Conservation (phyloP, 1,140 invertebrate species). For the Conopomorpha cramerella region DNA sequence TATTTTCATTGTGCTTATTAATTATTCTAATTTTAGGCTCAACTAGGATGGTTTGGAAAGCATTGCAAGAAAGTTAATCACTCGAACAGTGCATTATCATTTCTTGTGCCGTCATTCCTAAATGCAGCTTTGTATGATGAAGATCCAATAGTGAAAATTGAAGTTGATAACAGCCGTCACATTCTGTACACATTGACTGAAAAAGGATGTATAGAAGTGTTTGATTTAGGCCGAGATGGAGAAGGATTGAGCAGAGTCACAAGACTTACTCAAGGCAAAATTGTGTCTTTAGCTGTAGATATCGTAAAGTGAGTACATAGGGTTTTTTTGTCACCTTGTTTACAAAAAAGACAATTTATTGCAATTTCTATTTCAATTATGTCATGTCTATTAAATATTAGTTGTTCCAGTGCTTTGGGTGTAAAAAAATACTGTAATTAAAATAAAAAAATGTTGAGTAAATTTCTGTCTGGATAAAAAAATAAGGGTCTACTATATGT, state of each 20-base stretch:
- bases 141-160: conserved; percentile 89
- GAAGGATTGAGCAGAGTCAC: conserved; percentile 73
- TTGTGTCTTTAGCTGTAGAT: conserved; percentile 76
- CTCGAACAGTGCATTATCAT: conserved; percentile 85
- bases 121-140: conserved; percentile 82
- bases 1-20: neutral
- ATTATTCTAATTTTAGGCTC: conserved; percentile 62
- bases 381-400: neutral
- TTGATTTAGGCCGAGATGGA: conserved; percentile 85
- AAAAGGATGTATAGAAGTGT: conserved; percentile 82
- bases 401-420: conserved; percentile 77
- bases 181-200: conserved; percentile 90
- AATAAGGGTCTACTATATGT: no score
- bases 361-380: neutral
- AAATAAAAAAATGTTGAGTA: no score
- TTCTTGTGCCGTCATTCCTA: conserved; percentile 89
- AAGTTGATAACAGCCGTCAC: conserved; percentile 86
- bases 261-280: conserved; percentile 77
- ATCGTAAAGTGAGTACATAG: conserved; percentile 75
- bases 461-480: no score
- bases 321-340: conserved; percentile 6
- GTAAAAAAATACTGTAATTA: conserved; percentile 84
- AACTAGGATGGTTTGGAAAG: conserved; percentile 91
- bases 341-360: no score
- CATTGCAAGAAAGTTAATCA: conserved; percentile 95